Evolutionary conservation across 1,140 invertebrate species (phyloP).

Genomic region (Cotesia vestalis): DNA sequence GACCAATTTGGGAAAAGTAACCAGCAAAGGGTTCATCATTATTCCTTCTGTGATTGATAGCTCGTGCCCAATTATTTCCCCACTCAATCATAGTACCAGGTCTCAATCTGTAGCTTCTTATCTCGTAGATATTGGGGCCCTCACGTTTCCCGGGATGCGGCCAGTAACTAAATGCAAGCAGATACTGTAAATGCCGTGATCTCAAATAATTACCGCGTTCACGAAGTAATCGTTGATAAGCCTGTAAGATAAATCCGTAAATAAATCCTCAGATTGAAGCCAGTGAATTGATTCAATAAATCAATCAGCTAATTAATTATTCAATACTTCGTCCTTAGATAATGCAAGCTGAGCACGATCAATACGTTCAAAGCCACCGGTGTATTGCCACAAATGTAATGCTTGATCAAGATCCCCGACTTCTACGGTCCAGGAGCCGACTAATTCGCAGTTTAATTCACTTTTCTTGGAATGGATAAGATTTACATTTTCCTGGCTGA

Average conservation of each 20-base stretch:
- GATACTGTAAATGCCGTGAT: constrained; percentile 90
- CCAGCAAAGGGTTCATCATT: constrained; percentile 95
- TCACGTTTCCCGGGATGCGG: constrained; percentile 78
- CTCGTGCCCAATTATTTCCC: constrained; percentile 98
- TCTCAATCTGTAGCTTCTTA: constrained; percentile 90
- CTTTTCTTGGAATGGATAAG: constrained; percentile 79
- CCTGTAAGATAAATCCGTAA: constrained; percentile 65
- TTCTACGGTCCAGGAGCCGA: constrained; percentile 88
- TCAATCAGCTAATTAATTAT: constrained; percentile 13
- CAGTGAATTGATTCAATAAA: constrained; percentile 10
- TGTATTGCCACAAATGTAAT: constrained; percentile 93
- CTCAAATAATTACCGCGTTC: constrained; percentile 86
- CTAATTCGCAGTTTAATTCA: constrained; percentile 77
- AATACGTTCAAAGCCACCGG: constrained; percentile 89
- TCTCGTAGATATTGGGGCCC: constrained; percentile 90
- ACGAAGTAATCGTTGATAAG: constrained; percentile 80
- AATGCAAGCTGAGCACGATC: constrained; percentile 81
- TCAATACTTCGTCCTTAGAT: constrained; percentile 74
- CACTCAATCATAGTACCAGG: constrained; percentile 98
- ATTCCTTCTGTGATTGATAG: constrained; percentile 88
- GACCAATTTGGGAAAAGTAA: constrained; percentile 96
- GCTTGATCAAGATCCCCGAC: constrained; percentile 98
- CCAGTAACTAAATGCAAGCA: constrained; percentile 92
- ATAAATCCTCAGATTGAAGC: constrained; percentile 1
- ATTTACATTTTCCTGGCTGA: constrained; percentile 82